Percentiles rank a stretch among this genome's conserved stretches.
phyloP scores from a whole-genome alignment of 1,140 invertebrate genomes.

The Muscidifurax raptorellus region DNA sequence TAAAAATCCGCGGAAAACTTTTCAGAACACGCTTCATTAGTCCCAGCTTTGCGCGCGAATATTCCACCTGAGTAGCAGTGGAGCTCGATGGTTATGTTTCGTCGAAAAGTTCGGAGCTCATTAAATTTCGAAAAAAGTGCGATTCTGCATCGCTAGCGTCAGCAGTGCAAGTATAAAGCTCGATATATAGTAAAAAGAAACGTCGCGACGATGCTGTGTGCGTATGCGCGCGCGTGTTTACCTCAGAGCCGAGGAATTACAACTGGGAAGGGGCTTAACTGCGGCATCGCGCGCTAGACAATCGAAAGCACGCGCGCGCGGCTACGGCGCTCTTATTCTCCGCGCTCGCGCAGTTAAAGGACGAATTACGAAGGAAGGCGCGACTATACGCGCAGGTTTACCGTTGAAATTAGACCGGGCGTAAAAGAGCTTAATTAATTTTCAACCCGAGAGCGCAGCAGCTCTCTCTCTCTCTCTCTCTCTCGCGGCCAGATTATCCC shows the following conservation, averaged over 20 bases:
- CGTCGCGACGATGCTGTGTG: neutral
- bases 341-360: neutral
- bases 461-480: too few species aligned
- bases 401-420: conserved; percentile 33
- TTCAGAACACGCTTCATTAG: neutral
- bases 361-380: conserved; percentile 13
- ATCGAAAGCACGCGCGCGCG: conserved; percentile 14
- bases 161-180: neutral
- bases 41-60: neutral
- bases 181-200: neutral
- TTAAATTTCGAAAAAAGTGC: neutral
- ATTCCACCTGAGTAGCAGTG: too few species aligned
- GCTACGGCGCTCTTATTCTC: neutral
- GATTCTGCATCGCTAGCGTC: neutral
- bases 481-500: conserved; percentile 21
- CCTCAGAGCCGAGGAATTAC: neutral
- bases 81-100: too few species aligned
- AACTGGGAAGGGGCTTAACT: neutral
- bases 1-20: neutral
- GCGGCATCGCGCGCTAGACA: conserved; percentile 21
- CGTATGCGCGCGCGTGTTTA: too few species aligned
- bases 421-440: conserved; percentile 41
- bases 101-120: neutral
- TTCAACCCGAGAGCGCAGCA: conserved; percentile 23
- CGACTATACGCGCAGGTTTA: neutral